Conservation (phyloP, 1,140 invertebrate genomes). For the Agraylea sexmaculata region DNA sequence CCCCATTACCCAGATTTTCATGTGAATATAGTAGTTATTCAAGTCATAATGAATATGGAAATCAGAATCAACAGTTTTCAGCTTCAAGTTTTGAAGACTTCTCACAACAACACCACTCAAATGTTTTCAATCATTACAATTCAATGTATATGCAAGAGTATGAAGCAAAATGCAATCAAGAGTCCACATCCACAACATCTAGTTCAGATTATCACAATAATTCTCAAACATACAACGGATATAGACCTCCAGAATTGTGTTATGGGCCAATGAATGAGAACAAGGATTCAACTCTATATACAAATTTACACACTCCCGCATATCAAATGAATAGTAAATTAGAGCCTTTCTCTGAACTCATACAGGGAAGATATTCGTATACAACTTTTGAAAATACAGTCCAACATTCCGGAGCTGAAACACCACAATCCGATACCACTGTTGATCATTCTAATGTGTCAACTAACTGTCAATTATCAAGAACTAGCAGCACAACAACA, state of each 20-base stretch:
- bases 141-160: slow-evolving; percentile 39
- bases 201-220: slow-evolving; percentile 11
- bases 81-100: slow-evolving; percentile 44
- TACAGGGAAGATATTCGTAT: slow-evolving; percentile 47
- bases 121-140: slow-evolving; percentile 44
- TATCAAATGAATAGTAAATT: slow-evolving; percentile 51
- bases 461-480: no score
- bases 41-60: no score
- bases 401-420: slow-evolving; percentile 14
- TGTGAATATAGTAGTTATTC: slow-evolving; percentile 39
- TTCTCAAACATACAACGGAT: slow-evolving; percentile 31
- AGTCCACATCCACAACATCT: slow-evolving; percentile 22
- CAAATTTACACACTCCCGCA: slow-evolving; percentile 42
- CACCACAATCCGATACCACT: no score
- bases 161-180: slow-evolving; percentile 26
- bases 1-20: slow-evolving; percentile 30
- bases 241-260: slow-evolving; percentile 30
- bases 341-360: slow-evolving; percentile 56
- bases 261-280: slow-evolving; percentile 24
- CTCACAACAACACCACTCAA: slow-evolving; percentile 37
- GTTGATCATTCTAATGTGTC: no score
- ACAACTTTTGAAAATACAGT: slow-evolving; percentile 23
- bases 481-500: no score
- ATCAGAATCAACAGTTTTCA: slow-evolving; percentile 38
- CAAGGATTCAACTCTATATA: slow-evolving; percentile 41